Percentiles rank a stretch among this genome's conserved stretches.
These are phyloP conservation scores for Pseudopleuronectes americanus DNA, from an alignment of 2,797 vertebrate genomes.

Conservation along the genomic window DNA sequence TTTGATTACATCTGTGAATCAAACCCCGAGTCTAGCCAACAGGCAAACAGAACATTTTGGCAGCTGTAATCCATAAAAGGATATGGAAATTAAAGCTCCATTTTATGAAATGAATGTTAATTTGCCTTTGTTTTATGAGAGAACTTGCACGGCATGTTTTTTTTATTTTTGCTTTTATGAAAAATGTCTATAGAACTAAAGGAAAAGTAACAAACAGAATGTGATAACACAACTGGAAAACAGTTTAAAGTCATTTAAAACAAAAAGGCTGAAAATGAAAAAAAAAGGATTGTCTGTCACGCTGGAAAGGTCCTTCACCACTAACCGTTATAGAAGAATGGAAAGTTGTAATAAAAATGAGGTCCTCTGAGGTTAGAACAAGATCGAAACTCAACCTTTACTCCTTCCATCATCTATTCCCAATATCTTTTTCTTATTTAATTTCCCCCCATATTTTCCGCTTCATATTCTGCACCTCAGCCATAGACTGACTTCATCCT, in stretches of 20 bases:
- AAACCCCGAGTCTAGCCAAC: slow-evolving; percentile 20
- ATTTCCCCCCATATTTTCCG: neutral
- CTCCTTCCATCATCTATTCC: slow-evolving; percentile 43
- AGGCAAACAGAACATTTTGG: slow-evolving; percentile 36
- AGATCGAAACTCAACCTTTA: slow-evolving; percentile 32
- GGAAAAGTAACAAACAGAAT: neutral
- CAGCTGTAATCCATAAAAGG: slow-evolving; percentile 44
- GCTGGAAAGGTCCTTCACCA: slow-evolving; percentile 1
- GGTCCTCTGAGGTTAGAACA: slow-evolving; percentile 23
- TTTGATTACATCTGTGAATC: slow-evolving; percentile 49
- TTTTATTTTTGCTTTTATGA: neutral
- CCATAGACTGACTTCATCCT: slow-evolving; percentile 29
- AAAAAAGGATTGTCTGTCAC: neutral
- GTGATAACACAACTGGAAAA: neutral
- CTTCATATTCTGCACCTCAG: slow-evolving; percentile 17
- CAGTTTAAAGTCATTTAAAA: slow-evolving; percentile 16
- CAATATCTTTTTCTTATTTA: slow-evolving; percentile 18
- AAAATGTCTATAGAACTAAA: neutral
- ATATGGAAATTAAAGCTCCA: slow-evolving; percentile 39
- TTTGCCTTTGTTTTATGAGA: slow-evolving; percentile 25
- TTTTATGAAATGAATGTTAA: slow-evolving; percentile 37
- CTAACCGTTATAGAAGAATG: slow-evolving; percentile 20
- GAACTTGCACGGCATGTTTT: neutral
- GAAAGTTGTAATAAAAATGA: slow-evolving; percentile 30
- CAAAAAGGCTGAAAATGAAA: slow-evolving; percentile 12